phyloP scores from a whole-genome alignment of 2,113 vertebrate genomes.

The Turdus rufiventris region DNA sequence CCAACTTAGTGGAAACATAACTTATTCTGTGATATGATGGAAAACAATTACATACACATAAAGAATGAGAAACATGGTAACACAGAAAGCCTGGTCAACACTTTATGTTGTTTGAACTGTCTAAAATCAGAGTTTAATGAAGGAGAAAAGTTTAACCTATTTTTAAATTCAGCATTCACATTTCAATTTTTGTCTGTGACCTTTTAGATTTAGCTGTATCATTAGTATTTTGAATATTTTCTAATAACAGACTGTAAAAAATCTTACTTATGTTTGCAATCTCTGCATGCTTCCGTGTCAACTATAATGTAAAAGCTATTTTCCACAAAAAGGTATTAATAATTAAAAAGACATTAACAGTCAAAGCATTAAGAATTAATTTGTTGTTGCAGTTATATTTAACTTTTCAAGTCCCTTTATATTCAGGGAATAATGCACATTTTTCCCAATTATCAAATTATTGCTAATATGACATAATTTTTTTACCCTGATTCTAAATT shows the following conservation, averaged over 20 bases:
- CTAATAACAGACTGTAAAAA: neutral
- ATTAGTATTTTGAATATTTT: neutral
- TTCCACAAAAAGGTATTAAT: neutral
- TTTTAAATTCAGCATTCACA: neutral
- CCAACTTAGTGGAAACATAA: neutral
- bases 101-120: neutral
- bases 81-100: neutral
- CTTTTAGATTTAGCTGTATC: neutral
- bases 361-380: neutral
- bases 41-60: neutral
- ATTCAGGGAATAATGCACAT: neutral
- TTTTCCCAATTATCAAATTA: neutral
- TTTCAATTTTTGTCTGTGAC: neutral
- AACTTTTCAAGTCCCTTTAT: neutral
- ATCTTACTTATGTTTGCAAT: neutral
- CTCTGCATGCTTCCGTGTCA: neutral
- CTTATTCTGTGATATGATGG: neutral
- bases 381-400: neutral
- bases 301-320: neutral
- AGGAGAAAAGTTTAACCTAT: neutral
- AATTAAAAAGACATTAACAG: neutral
- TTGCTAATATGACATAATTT: neutral
- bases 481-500: neutral
- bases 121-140: neutral
- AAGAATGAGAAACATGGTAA: neutral